Evolutionary conservation across 2,113 vertebrate species (phyloP).

Genomic region (Gnathonemus longibarbis): DNA sequence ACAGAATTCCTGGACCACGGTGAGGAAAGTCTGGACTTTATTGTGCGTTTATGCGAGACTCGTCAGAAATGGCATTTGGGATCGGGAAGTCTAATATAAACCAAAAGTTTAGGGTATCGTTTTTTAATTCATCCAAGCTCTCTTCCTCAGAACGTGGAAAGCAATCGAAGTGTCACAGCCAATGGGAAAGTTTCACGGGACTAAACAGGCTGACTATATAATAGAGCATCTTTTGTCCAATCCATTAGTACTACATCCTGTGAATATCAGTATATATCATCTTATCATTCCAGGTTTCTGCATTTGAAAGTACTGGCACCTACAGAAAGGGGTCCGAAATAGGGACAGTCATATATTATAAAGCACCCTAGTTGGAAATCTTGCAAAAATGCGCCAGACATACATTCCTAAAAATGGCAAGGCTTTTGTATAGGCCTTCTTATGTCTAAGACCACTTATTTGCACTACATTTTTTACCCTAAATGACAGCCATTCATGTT

Average conservation of each 20-base stretch:
- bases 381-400: neutral
- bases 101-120: neutral
- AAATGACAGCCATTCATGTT: neutral
- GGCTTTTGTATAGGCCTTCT: neutral
- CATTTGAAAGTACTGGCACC: neutral
- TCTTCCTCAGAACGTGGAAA: neutral
- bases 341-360: neutral
- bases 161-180: neutral
- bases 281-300: neutral
- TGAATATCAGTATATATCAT: neutral
- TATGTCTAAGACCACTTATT: neutral
- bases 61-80: neutral
- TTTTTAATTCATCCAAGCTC: neutral
- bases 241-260: neutral
- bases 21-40: conserved; percentile 11
- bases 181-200: neutral
- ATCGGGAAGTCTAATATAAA: neutral
- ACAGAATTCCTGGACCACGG: neutral
- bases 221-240: neutral
- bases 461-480: neutral
- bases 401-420: neutral
- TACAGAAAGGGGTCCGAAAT: neutral
- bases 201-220: neutral
- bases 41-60: neutral
- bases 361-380: neutral